Conservation (phyloP, 2,888 invertebrate genomes). For the Hydraecia micacea region DNA sequence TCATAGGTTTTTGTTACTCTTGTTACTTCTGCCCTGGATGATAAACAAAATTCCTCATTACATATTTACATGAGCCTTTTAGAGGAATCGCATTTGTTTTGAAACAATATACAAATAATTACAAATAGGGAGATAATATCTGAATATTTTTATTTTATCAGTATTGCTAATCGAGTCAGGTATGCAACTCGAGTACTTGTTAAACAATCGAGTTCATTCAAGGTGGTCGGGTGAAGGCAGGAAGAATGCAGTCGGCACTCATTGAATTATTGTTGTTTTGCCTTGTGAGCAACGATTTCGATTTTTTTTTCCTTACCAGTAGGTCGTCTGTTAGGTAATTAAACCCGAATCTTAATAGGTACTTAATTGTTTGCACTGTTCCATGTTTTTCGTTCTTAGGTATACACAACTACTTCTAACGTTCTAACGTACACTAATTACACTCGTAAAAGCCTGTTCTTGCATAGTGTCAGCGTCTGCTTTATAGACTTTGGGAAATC, state of each 20-base stretch:
- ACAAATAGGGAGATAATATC: conserved; percentile 50
- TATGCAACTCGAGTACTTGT: conserved; percentile 71
- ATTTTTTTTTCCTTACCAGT: conserved; percentile 28
- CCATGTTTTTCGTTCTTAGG: neutral
- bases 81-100: conserved; percentile 38
- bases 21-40: neutral
- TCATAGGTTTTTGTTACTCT: neutral
- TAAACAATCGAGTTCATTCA: conserved; percentile 77
- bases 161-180: conserved; percentile 70
- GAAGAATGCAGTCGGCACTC: conserved; percentile 81
- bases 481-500: neutral
- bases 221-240: conserved; percentile 82
- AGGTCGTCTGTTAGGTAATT: conserved; percentile 5
- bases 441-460: neutral
- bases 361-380: neutral
- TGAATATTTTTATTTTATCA: conserved; percentile 54
- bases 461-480: neutral
- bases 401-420: neutral
- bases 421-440: neutral
- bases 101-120: conserved; percentile 20
- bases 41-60: conserved; percentile 14
- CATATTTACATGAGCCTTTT: conserved; percentile 7
- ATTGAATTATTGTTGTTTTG: conserved; percentile 70
- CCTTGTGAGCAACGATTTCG: conserved; percentile 62
- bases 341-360: neutral